Base-by-base conservation (phyloP, 1,140 invertebrate genomes). In the Drosophila nasuta region DNA sequence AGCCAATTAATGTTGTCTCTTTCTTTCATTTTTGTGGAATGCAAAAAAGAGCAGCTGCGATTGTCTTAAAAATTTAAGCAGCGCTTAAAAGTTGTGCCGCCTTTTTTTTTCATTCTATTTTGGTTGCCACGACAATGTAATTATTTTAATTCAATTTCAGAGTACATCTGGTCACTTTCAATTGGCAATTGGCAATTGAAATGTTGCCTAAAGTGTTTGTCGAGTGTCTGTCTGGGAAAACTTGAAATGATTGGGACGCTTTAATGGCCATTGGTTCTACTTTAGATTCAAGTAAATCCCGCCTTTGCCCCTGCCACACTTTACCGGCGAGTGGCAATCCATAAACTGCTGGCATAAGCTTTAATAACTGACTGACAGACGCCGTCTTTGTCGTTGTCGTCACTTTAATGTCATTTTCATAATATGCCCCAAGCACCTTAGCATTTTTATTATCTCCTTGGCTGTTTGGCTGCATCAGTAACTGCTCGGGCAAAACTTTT, bases 331-430 rank as follows among this genome's bases (percentile, higher is more conserved):
- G 38, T 57, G 79, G 54, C 79, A 73, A 82, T 77, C 75, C 58
- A 81, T 82, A 75, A 70, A 51, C 66, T 75, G 59, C 17, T 13
- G 60, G 25, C 59, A 64, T 71, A 81, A 78, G 86, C 82, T 82
- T 88, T 82, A 79, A 87, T 87, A 79, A 82, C 83, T 69, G 66
- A 59, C 63, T 68, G 46, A 52, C 46, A 59, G 60, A 49, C 48
- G 25, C 15, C 58, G 65, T 46, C 49, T 3, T 17, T 25, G 58
- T 58, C 41, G 68, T 65, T 52, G 60, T 70, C 60, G 63, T 68
- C 82, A 46, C 68, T 88, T 88, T 83, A 88, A 88, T 89, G 85
- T 78, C 83, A 88, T 83, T 88, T 88, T 88, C 74, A 83, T 88
- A 88, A 89, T 88, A 77, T 67, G 85, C 60, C 60, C 33, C 33